These are phyloP conservation scores for Lordiphosa mommai DNA, from an alignment of 1,140 invertebrate genomes.

Conservation along the genomic window DNA sequence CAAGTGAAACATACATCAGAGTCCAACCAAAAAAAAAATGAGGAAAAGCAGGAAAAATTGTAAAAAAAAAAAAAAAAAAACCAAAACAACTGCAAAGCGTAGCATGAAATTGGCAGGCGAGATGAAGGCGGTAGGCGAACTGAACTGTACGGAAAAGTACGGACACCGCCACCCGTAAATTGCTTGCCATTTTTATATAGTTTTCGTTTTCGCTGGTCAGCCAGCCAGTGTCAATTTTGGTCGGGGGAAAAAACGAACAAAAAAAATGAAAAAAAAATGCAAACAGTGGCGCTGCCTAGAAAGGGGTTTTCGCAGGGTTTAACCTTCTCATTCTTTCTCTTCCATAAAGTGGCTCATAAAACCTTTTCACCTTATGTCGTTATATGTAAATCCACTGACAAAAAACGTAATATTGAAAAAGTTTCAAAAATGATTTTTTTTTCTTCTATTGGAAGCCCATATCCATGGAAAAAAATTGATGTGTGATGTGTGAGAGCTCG, in stretches of 20 bases:
- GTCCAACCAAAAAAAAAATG: not conserved
- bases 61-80: no score
- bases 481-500: no score
- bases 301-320: not conserved
- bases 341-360: no score
- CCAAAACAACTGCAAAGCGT: slow-evolving; percentile 36
- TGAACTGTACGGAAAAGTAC: not conserved
- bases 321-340: no score
- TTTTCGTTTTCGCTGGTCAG: slow-evolving; percentile 38
- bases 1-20: slow-evolving; percentile 3
- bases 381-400: no score
- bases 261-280: not conserved
- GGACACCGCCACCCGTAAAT: slow-evolving; percentile 32
- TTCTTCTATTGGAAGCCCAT: no score
- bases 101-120: slow-evolving; percentile 60
- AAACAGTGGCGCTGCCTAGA: not conserved
- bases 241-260: not conserved
- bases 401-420: no score
- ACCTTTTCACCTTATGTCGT: no score
- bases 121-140: not conserved
- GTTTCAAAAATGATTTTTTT: no score
- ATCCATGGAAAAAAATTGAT: no score
- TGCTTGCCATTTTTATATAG: slow-evolving; percentile 66
- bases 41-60: no score
- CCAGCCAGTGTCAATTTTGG: slow-evolving; percentile 60